Conservation (phyloP, 92 coral and sea anemone genomes). For the Desmophyllum pertusum region DNA sequence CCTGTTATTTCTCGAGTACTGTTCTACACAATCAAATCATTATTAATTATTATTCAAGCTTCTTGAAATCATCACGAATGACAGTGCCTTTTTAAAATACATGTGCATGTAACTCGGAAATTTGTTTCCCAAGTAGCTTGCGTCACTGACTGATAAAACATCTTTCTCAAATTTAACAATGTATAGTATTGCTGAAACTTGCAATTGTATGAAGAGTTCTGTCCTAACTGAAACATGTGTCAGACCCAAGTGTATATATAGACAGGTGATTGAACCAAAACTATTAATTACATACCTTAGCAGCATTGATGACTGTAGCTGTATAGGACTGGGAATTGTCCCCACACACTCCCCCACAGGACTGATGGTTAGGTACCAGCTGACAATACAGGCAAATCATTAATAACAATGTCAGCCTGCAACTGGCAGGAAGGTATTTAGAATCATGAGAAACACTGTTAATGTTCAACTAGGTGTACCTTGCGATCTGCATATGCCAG, state of each 20-base stretch:
- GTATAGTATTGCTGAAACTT: too few relatives aligned
- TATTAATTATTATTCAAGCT: background rate
- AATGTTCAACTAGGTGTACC: conserved; percentile 43
- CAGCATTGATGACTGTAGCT: conserved; percentile 95
- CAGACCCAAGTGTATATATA: background rate
- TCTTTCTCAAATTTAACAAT: too few relatives aligned
- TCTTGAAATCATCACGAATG: background rate
- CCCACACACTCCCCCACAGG: conserved; percentile 96
- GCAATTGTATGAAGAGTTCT: too few relatives aligned
- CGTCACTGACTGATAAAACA: too few relatives aligned
- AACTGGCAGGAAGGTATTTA: background rate
- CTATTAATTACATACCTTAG: conserved; percentile 90
- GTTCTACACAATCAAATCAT: background rate
- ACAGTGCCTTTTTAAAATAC: too few relatives aligned
- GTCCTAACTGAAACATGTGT: background rate
- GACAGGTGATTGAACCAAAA: background rate
- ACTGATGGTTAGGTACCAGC: conserved; percentile 96
- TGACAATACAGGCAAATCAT: conserved; percentile 8
- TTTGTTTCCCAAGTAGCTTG: too few relatives aligned
- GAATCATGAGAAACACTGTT: background rate
- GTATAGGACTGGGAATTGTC: conserved; percentile 95
- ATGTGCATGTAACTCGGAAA: too few relatives aligned
- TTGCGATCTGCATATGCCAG: conserved; percentile 96
- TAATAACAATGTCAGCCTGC: background rate
- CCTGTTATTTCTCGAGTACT: background rate